phyloP scores from a whole-genome alignment of 1,140 invertebrate genomes.

The Pseudobourletiella spinata region DNA sequence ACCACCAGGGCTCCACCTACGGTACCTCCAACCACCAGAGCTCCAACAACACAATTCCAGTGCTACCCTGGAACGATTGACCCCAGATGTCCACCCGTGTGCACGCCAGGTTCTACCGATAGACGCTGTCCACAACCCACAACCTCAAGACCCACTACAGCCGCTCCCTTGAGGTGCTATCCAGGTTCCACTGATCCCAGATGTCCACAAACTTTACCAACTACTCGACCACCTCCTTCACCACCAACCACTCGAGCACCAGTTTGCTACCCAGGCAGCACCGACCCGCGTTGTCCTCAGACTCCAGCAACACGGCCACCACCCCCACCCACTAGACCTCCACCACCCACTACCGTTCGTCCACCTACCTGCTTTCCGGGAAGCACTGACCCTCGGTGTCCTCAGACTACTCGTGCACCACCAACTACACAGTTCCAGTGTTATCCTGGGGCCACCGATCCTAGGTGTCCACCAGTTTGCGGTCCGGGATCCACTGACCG shows the following conservation, averaged over 20 bases:
- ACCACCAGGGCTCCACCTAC: slow-evolving; percentile 20
- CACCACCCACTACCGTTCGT: background rate
- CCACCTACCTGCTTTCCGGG: slow-evolving; percentile 32
- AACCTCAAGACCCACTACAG: slow-evolving; percentile 34
- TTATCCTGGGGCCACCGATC: slow-evolving; percentile 33
- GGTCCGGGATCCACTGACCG: slow-evolving; percentile 38
- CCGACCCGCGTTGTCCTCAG: slow-evolving; percentile 42
- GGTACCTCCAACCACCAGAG: no score
- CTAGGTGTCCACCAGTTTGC: slow-evolving; percentile 38
- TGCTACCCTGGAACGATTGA: no score
- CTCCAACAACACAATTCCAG: background rate
- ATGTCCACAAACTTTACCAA: background rate
- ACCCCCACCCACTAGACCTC: no score
- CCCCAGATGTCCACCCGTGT: slow-evolving; percentile 39
- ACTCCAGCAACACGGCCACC: slow-evolving; percentile 29
- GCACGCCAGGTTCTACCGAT: slow-evolving; percentile 37
- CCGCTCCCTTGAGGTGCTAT: slow-evolving; percentile 37
- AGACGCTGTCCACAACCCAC: slow-evolving; percentile 39
- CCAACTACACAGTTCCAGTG: slow-evolving; percentile 8
- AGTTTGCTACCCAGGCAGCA: slow-evolving; percentile 36
- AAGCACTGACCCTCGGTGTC: slow-evolving; percentile 43
- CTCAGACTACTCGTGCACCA: slow-evolving; percentile 35
- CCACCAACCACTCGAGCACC: background rate
- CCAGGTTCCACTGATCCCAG: slow-evolving; percentile 37
- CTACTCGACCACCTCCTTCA: background rate